These are phyloP conservation scores for Armadillidium nasatum DNA, from an alignment of 1,140 invertebrate species.

Conservation along the genomic window DNA sequence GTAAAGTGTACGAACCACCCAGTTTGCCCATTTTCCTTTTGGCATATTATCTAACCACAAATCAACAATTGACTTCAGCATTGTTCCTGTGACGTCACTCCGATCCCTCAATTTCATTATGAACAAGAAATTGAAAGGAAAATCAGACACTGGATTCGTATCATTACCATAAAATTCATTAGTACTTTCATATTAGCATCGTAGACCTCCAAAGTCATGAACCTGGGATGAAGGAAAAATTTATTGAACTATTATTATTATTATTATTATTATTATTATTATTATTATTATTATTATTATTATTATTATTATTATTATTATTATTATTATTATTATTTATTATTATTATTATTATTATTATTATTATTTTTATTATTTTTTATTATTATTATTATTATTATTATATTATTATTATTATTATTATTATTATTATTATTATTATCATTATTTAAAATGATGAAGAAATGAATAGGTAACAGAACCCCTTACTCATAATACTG, in stretches of 20 bases:
- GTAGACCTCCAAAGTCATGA: constrained; percentile 47
- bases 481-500: no score
- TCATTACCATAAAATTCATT: constrained; percentile 48
- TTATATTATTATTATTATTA: no score
- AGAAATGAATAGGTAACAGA: no score
- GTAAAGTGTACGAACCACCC: constrained; percentile 52
- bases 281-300: not conserved
- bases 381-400: not conserved
- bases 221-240: constrained; percentile 39
- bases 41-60: constrained; percentile 36
- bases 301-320: not conserved
- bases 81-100: constrained; percentile 20
- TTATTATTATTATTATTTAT: not conserved
- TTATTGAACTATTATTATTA: not conserved
- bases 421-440: no score
- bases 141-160: constrained; percentile 45
- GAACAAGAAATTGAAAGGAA: constrained; percentile 47
- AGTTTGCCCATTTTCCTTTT: constrained; percentile 37
- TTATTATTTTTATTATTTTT: not conserved
- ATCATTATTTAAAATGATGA: no score
- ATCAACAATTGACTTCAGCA: constrained; percentile 24
- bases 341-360: not conserved
- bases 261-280: not conserved
- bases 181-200: constrained; percentile 40
- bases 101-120: constrained; percentile 26